Conservation (phyloP, 2,113 vertebrate genomes). For the Micromys minutus region DNA sequence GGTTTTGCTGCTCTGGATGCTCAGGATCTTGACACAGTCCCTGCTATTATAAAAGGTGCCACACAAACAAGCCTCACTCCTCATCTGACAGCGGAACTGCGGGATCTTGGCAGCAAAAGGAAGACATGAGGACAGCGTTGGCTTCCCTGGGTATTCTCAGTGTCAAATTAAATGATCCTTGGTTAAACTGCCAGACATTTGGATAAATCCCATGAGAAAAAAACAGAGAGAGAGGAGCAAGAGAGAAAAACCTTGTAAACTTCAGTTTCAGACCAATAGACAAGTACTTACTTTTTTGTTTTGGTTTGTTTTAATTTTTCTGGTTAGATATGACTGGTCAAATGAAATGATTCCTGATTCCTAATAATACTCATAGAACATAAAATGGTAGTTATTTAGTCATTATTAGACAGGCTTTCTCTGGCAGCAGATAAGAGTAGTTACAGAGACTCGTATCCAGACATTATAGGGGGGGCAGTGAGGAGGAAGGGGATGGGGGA, state of each 20-base stretch:
- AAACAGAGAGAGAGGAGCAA: background rate
- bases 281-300: background rate
- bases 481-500: too few species aligned
- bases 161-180: constrained; percentile 32
- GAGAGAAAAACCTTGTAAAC: background rate
- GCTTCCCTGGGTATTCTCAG: constrained; percentile 9
- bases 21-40: constrained; percentile 50
- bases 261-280: background rate
- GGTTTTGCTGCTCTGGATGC: constrained; percentile 61
- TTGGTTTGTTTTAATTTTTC: too few species aligned
- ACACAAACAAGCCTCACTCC: constrained; percentile 58
- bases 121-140: constrained; percentile 18
- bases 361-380: background rate
- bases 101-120: constrained; percentile 50
- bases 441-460: background rate
- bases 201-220: background rate
- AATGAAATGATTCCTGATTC: background rate
- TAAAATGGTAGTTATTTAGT: background rate
- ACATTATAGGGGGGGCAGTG: background rate
- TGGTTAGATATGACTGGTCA: background rate
- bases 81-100: constrained; percentile 53
- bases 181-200: background rate
- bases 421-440: background rate
- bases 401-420: background rate
- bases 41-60: constrained; percentile 57